Evolutionary conservation across 2,113 vertebrate species (phyloP).

Genomic region (Herpailurus yagouaroundi): DNA sequence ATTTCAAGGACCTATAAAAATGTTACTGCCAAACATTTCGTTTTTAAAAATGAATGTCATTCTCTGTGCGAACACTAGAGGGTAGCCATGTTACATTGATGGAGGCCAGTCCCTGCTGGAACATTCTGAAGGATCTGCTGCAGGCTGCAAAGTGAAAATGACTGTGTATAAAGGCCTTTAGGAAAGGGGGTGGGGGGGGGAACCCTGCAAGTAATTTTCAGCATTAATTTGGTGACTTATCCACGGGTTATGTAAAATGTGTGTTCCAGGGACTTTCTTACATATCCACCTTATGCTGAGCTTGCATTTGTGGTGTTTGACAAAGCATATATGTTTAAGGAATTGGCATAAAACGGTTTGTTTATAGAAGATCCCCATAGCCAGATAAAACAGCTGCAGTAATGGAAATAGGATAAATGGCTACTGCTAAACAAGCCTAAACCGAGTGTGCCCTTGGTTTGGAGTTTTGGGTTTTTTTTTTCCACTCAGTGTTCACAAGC

Average conservation of each 20-base stretch:
- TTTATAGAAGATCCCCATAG: neutral
- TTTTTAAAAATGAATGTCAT: neutral
- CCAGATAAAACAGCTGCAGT: neutral
- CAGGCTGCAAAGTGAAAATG: neutral
- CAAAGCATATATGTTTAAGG: neutral
- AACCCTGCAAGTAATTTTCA: neutral
- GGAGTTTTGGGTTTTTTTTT: neutral
- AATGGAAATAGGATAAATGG: neutral
- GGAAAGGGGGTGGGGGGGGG: neutral
- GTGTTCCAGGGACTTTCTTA: neutral
- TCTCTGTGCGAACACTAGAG: constrained; percentile 74
- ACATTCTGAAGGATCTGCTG: neutral
- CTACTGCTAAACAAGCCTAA: neutral
- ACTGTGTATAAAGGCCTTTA: neutral
- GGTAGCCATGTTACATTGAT: constrained; percentile 59
- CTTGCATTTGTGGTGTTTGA: neutral
- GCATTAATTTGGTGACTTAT: neutral
- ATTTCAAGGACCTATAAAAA: neutral
- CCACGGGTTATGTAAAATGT: neutral
- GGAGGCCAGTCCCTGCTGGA: neutral
- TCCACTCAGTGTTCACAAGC: neutral
- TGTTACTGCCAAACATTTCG: neutral
- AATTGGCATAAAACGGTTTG: neutral
- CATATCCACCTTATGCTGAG: neutral
- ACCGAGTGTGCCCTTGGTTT: neutral